Evolutionary conservation across 2,888 invertebrate genomes (phyloP), one percentile per base, ranked within the genome.

Genomic region (Biston stratarius): DNA sequence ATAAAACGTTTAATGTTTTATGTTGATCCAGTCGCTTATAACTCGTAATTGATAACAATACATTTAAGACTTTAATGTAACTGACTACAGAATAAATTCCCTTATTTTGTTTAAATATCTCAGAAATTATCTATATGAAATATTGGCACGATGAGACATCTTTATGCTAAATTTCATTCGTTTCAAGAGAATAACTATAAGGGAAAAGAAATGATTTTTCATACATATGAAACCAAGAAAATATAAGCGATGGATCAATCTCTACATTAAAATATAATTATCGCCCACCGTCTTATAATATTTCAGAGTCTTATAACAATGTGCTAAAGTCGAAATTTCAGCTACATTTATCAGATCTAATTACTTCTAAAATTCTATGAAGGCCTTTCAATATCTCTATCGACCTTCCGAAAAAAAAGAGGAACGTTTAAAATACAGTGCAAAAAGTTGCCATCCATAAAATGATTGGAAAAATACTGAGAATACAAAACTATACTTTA

Each of bases 381-480:
- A 67, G 67, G 67, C 67, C 67, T 63, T 45, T 68, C 56, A 40
- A 8, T 60, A 68, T 68, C 67, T 68, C 67, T 68, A 57, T 53
- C 14, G 63, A 68, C 67, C 67, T 68, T 68, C 67, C 67, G 33
- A 61, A 68, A 56, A 40, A n/a, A 60, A 64, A 52, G 36, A 64
- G 48, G 67, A 60, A 67, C 67, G 7, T 48, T 60, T 24, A 48
- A 48, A 73, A 77, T 73, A 75, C 72, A 77, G 74, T 71, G 74
- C 47, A 57, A 57, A 65, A 55, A 63, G 38, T 55, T 56, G 55
- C 34, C 38, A 11, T 52, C 53, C 24, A 24, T 6, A 63, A 74
- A 80, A 76, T 77, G 79, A 77, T 57, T 62, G 73, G 67, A 75
- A 78, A 24, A 83, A 84, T 82, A 82, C 79, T 79, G 76, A 72